Conservation (phyloP, 2,888 invertebrate genomes). For the Andrena camellia region DNA sequence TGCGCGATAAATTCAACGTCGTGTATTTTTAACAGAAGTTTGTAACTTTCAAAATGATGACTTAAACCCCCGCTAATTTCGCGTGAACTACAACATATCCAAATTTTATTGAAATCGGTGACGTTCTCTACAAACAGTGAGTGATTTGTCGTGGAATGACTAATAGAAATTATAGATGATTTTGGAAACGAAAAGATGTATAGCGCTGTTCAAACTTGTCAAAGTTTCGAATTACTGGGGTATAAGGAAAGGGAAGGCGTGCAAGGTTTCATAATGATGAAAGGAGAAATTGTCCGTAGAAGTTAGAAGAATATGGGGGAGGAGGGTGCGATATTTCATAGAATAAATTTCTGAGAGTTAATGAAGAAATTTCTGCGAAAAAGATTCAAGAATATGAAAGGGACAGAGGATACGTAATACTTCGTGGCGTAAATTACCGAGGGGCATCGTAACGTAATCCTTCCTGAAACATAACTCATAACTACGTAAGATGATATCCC, state of each 20-base stretch:
- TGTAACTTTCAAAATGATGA: too few relatives aligned
- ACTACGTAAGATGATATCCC: neutral
- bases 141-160: neutral
- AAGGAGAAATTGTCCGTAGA: neutral
- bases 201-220: neutral
- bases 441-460: neutral
- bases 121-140: neutral
- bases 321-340: neutral
- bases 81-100: too few relatives aligned
- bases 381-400: slow-evolving; percentile 3
- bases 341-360: slow-evolving; percentile 4
- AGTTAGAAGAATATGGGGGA: neutral
- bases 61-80: too few relatives aligned
- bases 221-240: neutral
- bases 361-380: neutral
- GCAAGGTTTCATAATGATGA: neutral
- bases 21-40: too few relatives aligned
- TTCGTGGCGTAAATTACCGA: neutral
- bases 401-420: neutral
- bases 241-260: neutral
- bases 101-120: too few relatives aligned
- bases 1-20: too few relatives aligned
- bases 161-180: neutral
- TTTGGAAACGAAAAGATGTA: neutral
- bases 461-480: neutral